Evolutionary conservation across 2,797 vertebrate species (phyloP), one percentile per base, ranked within the genome.

Genomic region (Myotis myotis): DNA sequence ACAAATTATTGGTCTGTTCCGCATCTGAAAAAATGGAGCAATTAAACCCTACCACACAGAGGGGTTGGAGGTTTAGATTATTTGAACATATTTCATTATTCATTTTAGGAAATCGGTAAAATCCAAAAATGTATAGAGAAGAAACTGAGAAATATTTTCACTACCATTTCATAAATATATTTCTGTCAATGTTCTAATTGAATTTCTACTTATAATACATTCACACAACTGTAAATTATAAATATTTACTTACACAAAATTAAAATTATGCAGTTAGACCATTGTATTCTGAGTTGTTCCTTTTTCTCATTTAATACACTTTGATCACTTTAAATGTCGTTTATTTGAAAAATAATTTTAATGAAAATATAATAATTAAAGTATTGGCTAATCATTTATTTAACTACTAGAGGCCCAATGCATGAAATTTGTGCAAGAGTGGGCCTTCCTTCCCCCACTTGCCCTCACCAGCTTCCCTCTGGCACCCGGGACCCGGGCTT

Each of bases 261-360:
- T 85, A 19, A 41, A 91, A 88, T 81, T 60, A 88, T 72, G 10
- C 22, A 28, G 2, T 30, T 93, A 89, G 5, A 64, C 2, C 16
- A 44, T 36, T 66, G 20, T 72, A n/a, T 62, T 92, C 55, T 68
- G 15, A 41, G 78, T 51, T 85, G 22, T 66, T 36, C 17, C 23
- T 93, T 79, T 92, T 51, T 93, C 62, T 22, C n/a, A 70, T 84
- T 94, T 41, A 75, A 90, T 87, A 13, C 36, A 17, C 6, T 44
- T 60, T 33, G 12, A 80, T 6, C 72, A 53, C 68, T 66, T 95
- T 84, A 66, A 87, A 81, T 78, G 6, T 49, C 19, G 44, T 49
- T 83, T 70, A 64, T 87, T 87, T 57, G 44, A 49, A 47, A 89
- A 71, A 84, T 80, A 80, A 51, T 74, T 89, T 66, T 44, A 81